These are phyloP conservation scores for Lasioglossum marginatum DNA, from an alignment of 2,888 invertebrate species.

Conservation along the genomic window DNA sequence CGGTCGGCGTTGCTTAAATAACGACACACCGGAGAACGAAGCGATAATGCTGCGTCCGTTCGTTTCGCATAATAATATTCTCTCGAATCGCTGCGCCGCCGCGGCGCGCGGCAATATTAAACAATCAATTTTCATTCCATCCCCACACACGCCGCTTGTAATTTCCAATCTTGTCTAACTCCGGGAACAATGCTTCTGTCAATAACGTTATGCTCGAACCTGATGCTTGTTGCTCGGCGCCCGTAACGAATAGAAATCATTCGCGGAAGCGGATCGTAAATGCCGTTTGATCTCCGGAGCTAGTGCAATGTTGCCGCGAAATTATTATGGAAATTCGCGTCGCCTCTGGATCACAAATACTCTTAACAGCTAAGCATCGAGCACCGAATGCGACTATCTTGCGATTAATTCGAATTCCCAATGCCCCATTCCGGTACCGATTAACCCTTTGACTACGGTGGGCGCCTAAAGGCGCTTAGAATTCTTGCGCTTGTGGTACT, in stretches of 20 bases:
- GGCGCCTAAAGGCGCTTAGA: too few relatives aligned
- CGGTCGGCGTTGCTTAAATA: constrained; percentile 14
- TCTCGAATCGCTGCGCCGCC: background rate
- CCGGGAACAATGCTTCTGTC: background rate
- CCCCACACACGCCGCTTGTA: background rate
- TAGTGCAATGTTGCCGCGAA: background rate
- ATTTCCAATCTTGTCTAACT: background rate
- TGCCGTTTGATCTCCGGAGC: constrained; percentile 29
- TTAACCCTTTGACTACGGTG: too few relatives aligned
- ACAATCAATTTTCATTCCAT: background rate
- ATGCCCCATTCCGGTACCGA: too few relatives aligned
- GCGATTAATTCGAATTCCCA: background rate
- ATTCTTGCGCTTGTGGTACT: too few relatives aligned
- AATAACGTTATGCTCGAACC: background rate
- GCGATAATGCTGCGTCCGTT: background rate
- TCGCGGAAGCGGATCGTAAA: background rate
- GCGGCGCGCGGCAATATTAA: background rate
- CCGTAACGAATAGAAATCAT: constrained; percentile 6
- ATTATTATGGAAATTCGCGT: constrained; percentile 2
- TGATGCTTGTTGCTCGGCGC: background rate
- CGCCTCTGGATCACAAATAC: background rate
- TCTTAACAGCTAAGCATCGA: background rate
- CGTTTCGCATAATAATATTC: background rate
- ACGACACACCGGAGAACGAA: constrained; percentile 13
- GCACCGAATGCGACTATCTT: background rate